Evolutionary conservation across 2,113 vertebrate species (phyloP).

Genomic region (Psittacula cyanocephala): DNA sequence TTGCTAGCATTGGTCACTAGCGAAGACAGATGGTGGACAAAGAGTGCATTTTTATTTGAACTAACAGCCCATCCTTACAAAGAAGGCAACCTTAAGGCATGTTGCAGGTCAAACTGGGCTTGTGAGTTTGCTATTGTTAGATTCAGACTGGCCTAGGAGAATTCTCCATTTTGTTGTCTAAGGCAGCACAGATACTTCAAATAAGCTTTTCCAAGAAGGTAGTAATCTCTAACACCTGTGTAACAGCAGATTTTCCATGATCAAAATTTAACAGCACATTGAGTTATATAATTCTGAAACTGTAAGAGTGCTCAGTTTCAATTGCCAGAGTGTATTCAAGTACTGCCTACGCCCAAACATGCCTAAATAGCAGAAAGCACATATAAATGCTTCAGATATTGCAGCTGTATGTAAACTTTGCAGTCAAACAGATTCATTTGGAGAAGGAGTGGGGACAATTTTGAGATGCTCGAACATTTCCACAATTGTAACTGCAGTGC

Average conservation of each 20-base stretch:
- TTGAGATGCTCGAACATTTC: neutral
- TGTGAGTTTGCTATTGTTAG: neutral
- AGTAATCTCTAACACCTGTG: neutral
- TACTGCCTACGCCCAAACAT: neutral
- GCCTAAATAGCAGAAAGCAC: neutral
- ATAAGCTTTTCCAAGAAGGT: neutral
- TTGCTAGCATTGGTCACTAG: neutral
- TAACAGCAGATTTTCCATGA: neutral
- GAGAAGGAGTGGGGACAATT: neutral
- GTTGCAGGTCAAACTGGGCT: neutral
- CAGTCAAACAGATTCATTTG: neutral
- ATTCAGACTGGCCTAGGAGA: neutral
- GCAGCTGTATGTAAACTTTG: neutral
- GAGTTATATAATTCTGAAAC: neutral
- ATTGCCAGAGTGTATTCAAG: neutral
- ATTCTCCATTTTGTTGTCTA: neutral
- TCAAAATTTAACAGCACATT: neutral
- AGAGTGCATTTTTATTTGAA: neutral
- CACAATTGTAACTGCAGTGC: neutral
- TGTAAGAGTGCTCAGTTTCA: neutral
- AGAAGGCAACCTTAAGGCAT: neutral
- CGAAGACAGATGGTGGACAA: neutral
- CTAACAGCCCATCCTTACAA: neutral
- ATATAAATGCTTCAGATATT: neutral
- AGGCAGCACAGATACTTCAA: neutral